Conservation (phyloP, 2,113 vertebrate species). For the Boleophthalmus pectinirostris region DNA sequence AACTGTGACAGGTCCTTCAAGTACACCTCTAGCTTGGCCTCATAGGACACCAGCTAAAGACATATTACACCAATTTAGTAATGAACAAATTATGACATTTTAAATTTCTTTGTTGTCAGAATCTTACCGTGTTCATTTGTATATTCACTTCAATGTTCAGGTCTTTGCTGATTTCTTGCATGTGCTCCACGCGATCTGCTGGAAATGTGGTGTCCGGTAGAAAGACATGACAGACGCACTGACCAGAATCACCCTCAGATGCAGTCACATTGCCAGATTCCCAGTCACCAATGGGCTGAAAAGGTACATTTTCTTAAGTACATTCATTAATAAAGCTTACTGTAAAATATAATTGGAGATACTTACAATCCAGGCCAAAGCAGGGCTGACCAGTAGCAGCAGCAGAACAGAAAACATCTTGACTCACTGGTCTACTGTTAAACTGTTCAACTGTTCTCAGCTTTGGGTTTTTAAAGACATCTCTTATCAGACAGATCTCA, state of each 20-base stretch:
- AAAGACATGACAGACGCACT: constrained; percentile 68
- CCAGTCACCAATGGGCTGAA: constrained; percentile 63
- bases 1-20: constrained; percentile 51
- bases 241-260: constrained; percentile 61
- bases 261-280: constrained; percentile 68
- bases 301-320: background rate
- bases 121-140: constrained; percentile 64
- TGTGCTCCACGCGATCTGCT: constrained; percentile 58
- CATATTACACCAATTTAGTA: background rate
- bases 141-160: constrained; percentile 62
- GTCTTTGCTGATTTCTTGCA: constrained; percentile 64
- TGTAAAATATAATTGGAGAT: background rate
- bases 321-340: background rate
- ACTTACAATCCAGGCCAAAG: constrained; percentile 66
- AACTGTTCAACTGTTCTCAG: constrained; percentile 9
- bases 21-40: constrained; percentile 51
- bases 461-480: constrained; percentile 55
- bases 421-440: constrained; percentile 14
- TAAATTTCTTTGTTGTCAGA: background rate
- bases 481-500: constrained; percentile 38
- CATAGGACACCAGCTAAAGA: constrained; percentile 52
- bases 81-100: background rate
- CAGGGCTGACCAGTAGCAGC: constrained; percentile 49
- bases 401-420: constrained; percentile 45
- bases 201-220: constrained; percentile 69